Evolutionary conservation across 2,797 vertebrate genomes (phyloP), one percentile per base, ranked within the genome.

Genomic region (Antennarius maculatus): DNA sequence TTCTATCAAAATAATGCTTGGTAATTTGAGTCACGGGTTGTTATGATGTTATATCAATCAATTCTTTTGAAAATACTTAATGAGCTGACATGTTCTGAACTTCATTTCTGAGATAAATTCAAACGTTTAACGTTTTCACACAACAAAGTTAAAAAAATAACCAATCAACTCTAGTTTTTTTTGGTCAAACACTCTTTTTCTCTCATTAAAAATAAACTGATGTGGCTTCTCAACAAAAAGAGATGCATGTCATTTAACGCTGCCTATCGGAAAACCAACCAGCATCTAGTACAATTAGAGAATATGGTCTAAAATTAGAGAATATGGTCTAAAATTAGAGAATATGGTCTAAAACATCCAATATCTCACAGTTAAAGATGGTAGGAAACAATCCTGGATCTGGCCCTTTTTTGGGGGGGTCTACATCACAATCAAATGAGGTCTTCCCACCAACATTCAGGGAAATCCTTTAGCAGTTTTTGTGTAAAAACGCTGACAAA

Each of bases 51-150:
- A 51, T 1, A 56, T 55, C 2, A 13, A 8, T 17, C 11, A 28
- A 18, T 0, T 13, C 4, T 16, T 56, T n/a, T 58, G 16, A 66
- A 43, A 46, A 17, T 1, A 42, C 46, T 52, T 15, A 34, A 23
- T 23, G 23, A 23, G 1, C 23, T 23, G 23, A 23, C 52, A 61
- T 46, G 8, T 15, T 62, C 34, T 42, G 2, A 61, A 0, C 37
- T 18, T 43, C 61, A 60, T 17, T 43, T 16, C 18, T 23, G 43
- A 10, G 34, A 13, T 29, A 39, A 61, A 43, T 34, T 29, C 23
- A 68, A 72, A 75, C 16, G 46, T 1, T 29, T 66, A 56, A 50
- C 6, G 48, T 27, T 61, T 58, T 4, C 27, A 39, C 43, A 17
- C 31, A 43, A 9, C 13, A 46, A 49, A 66, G 49, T 18, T 29